A percentile compares a stretch with the other conserved stretches of the same genome.
Evolutionary conservation across 2,797 vertebrate genomes (phyloP).

Genomic region (Hirundo rustica): DNA sequence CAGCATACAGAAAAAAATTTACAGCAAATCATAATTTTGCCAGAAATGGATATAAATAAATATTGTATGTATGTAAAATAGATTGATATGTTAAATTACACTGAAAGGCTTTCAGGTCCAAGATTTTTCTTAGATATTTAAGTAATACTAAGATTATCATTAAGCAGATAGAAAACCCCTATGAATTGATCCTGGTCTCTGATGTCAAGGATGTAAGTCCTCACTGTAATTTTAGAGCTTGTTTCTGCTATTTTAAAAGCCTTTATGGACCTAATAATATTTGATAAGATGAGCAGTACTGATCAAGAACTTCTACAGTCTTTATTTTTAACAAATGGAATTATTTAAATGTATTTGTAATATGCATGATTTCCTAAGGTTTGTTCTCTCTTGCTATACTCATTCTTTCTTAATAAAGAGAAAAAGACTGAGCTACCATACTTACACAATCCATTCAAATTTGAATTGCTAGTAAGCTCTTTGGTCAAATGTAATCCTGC

Average conservation of each 20-base stretch:
- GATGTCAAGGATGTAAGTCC: neutral
- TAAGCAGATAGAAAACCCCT: neutral
- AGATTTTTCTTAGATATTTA: neutral
- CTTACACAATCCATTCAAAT: neutral
- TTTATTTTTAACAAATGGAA: neutral
- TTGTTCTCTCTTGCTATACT: neutral
- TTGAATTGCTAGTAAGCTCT: neutral
- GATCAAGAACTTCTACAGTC: neutral
- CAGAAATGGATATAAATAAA: neutral
- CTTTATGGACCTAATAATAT: neutral
- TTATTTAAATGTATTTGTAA: neutral
- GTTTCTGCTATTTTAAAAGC: neutral
- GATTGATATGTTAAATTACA: neutral
- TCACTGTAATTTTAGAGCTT: neutral
- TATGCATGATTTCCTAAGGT: neutral
- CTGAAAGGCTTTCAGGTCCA: neutral
- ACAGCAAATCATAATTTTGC: neutral
- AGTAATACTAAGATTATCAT: neutral
- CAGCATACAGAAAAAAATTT: neutral
- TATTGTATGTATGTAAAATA: neutral
- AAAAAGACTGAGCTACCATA: neutral
- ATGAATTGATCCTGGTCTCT: neutral
- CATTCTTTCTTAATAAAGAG: neutral
- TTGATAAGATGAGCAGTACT: neutral
- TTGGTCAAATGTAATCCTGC: neutral